Conservation (phyloP, 2,888 invertebrate species). For the Lamellibrachia columna region DNA sequence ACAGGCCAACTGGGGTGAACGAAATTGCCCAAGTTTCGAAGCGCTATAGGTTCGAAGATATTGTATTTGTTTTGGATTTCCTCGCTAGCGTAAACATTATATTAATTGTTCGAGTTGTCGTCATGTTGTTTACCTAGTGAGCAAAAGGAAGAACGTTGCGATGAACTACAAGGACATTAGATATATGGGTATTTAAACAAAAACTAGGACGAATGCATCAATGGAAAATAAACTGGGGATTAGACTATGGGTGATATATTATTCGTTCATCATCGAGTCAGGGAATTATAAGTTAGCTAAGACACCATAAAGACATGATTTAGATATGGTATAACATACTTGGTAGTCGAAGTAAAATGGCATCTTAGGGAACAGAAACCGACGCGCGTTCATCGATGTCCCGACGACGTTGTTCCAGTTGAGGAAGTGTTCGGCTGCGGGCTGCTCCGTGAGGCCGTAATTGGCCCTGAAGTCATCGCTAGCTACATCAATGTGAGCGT, state of each 20-base stretch:
- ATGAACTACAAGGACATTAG: not conserved
- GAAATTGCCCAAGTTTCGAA: too few species aligned
- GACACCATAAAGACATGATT: too few species aligned
- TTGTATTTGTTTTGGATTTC: too few species aligned
- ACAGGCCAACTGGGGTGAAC: too few species aligned
- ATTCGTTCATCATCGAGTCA: too few species aligned
- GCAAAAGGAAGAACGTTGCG: not conserved
- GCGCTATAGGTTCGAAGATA: too few species aligned
- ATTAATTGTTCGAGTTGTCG: too few species aligned
- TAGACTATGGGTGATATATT: not conserved
- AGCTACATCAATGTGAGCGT: not conserved
- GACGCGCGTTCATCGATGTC: constrained; percentile 21
- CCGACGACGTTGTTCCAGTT: constrained; percentile 25
- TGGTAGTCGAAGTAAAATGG: constrained; percentile 3
- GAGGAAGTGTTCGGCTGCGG: constrained; percentile 26
- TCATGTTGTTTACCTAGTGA: too few species aligned
- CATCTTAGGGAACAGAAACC: constrained; percentile 17
- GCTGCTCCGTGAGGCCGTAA: constrained; percentile 13
- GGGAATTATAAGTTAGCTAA: not conserved
- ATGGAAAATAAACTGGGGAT: not conserved
- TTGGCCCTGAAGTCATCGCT: not conserved
- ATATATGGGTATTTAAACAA: not conserved
- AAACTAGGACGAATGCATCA: not conserved
- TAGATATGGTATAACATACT: not conserved
- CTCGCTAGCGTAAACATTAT: too few species aligned